phyloP scores from a whole-genome alignment of 1,140 invertebrate species.

The Meteorus sp. region DNA sequence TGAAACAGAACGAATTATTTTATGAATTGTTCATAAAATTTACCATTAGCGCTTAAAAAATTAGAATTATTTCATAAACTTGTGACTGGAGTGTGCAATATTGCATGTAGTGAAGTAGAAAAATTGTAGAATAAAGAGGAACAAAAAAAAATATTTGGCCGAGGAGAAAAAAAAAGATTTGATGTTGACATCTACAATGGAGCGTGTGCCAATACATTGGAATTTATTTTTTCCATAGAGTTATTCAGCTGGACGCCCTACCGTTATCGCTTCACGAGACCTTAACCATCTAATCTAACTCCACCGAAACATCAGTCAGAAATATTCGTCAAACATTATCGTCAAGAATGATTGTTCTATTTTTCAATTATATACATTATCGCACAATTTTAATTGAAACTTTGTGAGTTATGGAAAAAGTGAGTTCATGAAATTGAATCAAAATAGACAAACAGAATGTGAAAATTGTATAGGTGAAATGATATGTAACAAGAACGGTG shows the following conservation, averaged over 20 bases:
- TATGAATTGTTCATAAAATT: no score
- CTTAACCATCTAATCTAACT: constrained; percentile 49
- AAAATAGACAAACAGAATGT: no score
- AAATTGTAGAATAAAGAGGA: no score
- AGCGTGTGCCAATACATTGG: constrained; percentile 17
- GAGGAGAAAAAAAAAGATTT: not conserved
- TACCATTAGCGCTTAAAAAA: no score
- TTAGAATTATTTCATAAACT: not conserved
- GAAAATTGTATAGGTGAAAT: no score
- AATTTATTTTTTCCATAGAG: constrained; percentile 52
- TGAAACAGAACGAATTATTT: no score
- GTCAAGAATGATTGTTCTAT: not conserved
- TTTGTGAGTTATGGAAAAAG: no score
- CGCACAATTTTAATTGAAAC: not conserved
- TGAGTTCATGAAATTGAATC: no score
- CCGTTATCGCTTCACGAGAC: constrained; percentile 58
- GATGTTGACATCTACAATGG: no score
- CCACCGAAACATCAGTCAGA: no score
- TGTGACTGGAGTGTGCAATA: not conserved
- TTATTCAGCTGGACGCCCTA: constrained; percentile 55
- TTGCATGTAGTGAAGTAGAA: not conserved
- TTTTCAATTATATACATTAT: not conserved
- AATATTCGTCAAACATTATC: not conserved
- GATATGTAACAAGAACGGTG: no score
- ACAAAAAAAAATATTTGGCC: not conserved